Base-by-base conservation (phyloP, 2,113 vertebrate species). In the Smithornis capensis region DNA sequence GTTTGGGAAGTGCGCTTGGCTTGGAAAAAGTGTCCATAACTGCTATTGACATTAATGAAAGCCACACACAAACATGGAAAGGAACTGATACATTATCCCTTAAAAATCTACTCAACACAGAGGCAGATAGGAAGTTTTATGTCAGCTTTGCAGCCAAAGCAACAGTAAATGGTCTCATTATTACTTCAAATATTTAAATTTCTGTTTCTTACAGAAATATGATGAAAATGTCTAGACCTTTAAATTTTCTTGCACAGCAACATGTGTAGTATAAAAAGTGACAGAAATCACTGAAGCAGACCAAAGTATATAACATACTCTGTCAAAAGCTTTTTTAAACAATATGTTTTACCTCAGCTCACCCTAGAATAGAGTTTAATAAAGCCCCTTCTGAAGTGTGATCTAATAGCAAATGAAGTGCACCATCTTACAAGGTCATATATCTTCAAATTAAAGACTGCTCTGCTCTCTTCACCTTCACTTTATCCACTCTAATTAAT, bases 151-250 rank as follows among this genome's bases (percentile, higher is more conserved):
- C 77, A 92, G 89, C 91, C 77, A 91, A 95, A 97, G 91, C 79
- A 97, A 95, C 70, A 90, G 60, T 75, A 95, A 96, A 94, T 83
- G 89, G 53, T 95, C 70, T 74, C 64, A 92, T 96, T 96, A 96
- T 92, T 97, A 96, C 89, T 89, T 94, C 92, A 89, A 94, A 94
- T 92, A 97, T 96, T 96, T 95, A 97, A 95, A 96, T 94, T 92
- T 96, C 90, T 96, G 35, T 94, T 96, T 96, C 92, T 95, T 94
- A 84, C 70, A 74, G 84, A 96, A 95, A 92, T 92, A 95, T 83
- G 92, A 80, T 79, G 53, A 94, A 96, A 74, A 91, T 71, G 95
- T 90, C 92, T 87, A 90, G 92, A 93, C 88, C 69, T 94, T 94
- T 97, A 96, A 97, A 92, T 90, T 64, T 82, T 78, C 82, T 94